Conservation (phyloP, 2,113 vertebrate genomes). For the Scolopax mira region DNA sequence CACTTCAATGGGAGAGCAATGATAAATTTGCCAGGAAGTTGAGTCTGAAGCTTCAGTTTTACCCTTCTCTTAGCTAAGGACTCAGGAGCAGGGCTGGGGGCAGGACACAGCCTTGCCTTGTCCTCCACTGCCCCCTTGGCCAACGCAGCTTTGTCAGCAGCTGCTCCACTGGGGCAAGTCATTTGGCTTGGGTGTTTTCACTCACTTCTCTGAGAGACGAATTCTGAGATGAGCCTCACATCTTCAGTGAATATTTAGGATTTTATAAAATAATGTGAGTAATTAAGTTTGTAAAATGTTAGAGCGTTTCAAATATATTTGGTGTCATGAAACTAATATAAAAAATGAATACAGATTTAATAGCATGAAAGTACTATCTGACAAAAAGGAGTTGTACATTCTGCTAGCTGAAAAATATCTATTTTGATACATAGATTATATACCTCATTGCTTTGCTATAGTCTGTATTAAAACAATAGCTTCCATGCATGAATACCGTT, state of each 20-base stretch:
- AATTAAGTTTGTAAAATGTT: neutral
- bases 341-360: neutral
- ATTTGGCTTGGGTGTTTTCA: neutral
- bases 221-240: neutral
- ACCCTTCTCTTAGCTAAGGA: neutral
- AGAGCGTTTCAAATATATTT: neutral
- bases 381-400: neutral
- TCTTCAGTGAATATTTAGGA: neutral
- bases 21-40: neutral
- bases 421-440: neutral
- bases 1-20: neutral
- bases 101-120: neutral
- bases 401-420: neutral
- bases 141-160: neutral
- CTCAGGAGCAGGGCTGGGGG: fast-evolving
- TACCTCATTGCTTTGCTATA: neutral
- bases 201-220: neutral
- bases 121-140: neutral
- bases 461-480: neutral
- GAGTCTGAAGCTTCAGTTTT: neutral
- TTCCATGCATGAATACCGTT: neutral
- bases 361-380: neutral
- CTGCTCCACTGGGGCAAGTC: neutral
- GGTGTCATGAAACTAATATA: neutral
- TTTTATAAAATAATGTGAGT: neutral